Conservation (phyloP, 2,113 vertebrate genomes). For the Brachypteracias leptosomus region DNA sequence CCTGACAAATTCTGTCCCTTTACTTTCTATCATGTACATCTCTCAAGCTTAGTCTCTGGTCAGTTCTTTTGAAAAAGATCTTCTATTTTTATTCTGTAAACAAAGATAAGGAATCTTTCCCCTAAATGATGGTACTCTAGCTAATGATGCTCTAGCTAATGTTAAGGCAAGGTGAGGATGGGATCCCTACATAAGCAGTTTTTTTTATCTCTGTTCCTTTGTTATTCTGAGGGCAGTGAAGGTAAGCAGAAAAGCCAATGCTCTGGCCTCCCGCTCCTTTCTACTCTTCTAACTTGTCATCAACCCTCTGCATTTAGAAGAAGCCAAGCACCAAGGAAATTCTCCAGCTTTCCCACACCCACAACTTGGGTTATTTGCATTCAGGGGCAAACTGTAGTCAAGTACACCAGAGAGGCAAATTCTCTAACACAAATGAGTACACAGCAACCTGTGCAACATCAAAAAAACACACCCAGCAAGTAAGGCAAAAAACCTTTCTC, state of each 20-base stretch:
- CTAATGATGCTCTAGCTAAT: background rate
- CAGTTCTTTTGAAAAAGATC: background rate
- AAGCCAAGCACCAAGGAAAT: background rate
- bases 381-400: background rate
- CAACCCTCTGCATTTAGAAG: background rate
- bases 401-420: background rate
- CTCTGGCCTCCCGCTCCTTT: background rate
- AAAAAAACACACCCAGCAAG: background rate
- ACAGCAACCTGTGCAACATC: background rate
- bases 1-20: background rate
- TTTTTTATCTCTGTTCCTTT: conserved; percentile 16
- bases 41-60: background rate
- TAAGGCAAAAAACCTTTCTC: background rate
- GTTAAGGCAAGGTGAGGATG: background rate
- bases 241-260: background rate
- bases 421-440: background rate
- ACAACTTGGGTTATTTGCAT: conserved; percentile 8
- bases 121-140: background rate
- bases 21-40: background rate
- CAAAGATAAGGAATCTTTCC: conserved; percentile 37
- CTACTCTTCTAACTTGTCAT: background rate
- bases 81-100: background rate
- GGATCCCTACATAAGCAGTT: background rate
- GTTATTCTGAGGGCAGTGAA: conserved; percentile 4
- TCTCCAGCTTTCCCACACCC: background rate